Evolutionary conservation across 2,888 invertebrate species (phyloP), one percentile per base, ranked within the genome.

Genomic region (Ceramica pisi): DNA sequence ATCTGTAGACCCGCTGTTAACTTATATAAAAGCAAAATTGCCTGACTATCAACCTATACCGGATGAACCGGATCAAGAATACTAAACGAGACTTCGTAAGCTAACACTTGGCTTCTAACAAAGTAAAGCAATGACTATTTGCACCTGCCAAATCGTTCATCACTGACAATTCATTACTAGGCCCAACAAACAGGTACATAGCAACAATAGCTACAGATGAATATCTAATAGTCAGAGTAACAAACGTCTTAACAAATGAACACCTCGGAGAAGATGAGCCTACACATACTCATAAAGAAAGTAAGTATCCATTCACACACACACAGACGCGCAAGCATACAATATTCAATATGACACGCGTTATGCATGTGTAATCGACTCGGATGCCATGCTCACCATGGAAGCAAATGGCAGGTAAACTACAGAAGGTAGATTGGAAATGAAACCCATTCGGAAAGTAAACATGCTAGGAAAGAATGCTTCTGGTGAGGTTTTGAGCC

Each of bases 331-430:
- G 55, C 31, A 48, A 56, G 48, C 74, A 53, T 69, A 71, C 60
- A 73, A 69, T 74, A 82, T 67, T 63, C 63, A 71, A 75, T 74
- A 62, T 71, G 73, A 81, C 50, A 84, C 76, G 78, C 72, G 76
- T 75, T 73, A 60, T 69, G 84, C 74, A 85, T 85, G 35, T 71
- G 70, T 76, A 78, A 83, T 84, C 69, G 61, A 57, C 26, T 71
- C 60, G 64, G 71, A 84, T 78, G 59, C 69, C 71, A 55, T 64
- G 55, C 46, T 75, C 72, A 35, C 51, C 51, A 16, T 53, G 9
- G 35, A 12, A 26, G 16, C 8, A 31, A 56, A 23, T 19, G 41
- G 41, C 14, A 41, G 9, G 14, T 3, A 16, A 51, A 14, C 7
- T 46, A 21, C 68, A 80, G 80, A 81, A 81, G 79, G 26, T n/a